phyloP scores from a whole-genome alignment of 1,140 invertebrate species.

The Bombyx mandarina region DNA sequence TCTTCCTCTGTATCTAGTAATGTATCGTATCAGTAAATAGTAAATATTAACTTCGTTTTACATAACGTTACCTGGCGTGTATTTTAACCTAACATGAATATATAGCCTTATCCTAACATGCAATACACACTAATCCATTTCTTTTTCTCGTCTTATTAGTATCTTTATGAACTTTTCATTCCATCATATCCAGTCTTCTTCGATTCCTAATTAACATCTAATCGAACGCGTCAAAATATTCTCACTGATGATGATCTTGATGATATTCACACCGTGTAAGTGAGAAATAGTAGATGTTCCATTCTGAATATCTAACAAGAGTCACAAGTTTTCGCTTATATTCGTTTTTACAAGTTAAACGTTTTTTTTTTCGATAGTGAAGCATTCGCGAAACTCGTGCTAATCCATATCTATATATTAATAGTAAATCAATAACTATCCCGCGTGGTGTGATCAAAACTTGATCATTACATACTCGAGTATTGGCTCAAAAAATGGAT shows the following conservation, averaged over 20 bases:
- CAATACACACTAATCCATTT: slow-evolving; percentile 7
- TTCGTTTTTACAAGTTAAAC: background rate
- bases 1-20: too few relatives aligned
- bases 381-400: background rate
- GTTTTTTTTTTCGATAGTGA: background rate
- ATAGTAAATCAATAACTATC: too few relatives aligned
- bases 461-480: too few relatives aligned
- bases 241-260: background rate
- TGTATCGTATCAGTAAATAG: too few relatives aligned
- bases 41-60: background rate
- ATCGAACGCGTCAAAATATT: slow-evolving; percentile 7
- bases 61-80: background rate
- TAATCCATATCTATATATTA: too few relatives aligned
- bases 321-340: too few relatives aligned
- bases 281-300: too few relatives aligned
- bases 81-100: slow-evolving; percentile 2
- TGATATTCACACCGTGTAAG: too few relatives aligned
- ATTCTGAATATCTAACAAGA: too few relatives aligned
- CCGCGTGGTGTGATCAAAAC: too few relatives aligned
- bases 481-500: too few relatives aligned
- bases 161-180: slow-evolving; percentile 13
- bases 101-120: slow-evolving; percentile 20
- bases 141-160: too few relatives aligned
- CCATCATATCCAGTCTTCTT: slow-evolving; percentile 45
- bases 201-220: slow-evolving; percentile 37